These are phyloP conservation scores for Zeus faber DNA, from an alignment of 2,113 vertebrate genomes.

Conservation along the genomic window DNA sequence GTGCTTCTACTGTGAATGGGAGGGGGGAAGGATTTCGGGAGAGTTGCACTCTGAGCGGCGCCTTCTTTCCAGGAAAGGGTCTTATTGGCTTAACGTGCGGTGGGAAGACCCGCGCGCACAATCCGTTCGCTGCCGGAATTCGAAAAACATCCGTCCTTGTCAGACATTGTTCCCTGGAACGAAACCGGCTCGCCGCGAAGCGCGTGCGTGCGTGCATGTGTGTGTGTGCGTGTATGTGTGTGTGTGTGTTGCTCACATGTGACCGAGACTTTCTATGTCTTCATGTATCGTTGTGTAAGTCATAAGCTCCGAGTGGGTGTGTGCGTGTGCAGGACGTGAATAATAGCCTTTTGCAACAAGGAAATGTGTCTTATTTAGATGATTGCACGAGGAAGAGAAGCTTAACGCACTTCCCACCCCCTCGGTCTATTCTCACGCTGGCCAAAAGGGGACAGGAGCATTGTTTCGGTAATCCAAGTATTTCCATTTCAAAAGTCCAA, in stretches of 20 bases:
- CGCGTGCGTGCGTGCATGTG: too few species aligned
- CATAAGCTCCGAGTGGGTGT: neutral
- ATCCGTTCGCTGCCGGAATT: slow-evolving; percentile 59
- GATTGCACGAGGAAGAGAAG: slow-evolving; percentile 21
- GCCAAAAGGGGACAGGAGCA: slow-evolving; percentile 20
- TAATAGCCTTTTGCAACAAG: slow-evolving; percentile 16
- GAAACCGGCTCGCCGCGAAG: too few species aligned
- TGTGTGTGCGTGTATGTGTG: slow-evolving; percentile 8
- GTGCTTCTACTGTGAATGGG: slow-evolving; percentile 41
- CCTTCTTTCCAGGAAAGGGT: slow-evolving; percentile 56
- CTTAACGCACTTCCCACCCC: slow-evolving; percentile 14
- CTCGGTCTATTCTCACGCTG: slow-evolving; percentile 33
- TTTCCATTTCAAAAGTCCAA: slow-evolving; percentile 60
- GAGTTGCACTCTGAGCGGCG: too few species aligned
- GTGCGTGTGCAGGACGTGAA: slow-evolving; percentile 9
- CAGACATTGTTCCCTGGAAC: slow-evolving; percentile 53
- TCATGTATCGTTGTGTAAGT: slow-evolving; percentile 42
- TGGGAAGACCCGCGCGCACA: slow-evolving; percentile 61
- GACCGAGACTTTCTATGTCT: slow-evolving; percentile 21
- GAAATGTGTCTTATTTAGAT: slow-evolving; percentile 35
- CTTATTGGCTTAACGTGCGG: slow-evolving; percentile 59
- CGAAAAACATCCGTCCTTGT: slow-evolving; percentile 63
- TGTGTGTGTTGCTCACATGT: slow-evolving; percentile 18
- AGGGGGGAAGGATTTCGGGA: too few species aligned
- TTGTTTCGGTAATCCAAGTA: slow-evolving; percentile 55